phyloP scores from a whole-genome alignment of 2,888 invertebrate genomes.

The Microchrysa polita region DNA sequence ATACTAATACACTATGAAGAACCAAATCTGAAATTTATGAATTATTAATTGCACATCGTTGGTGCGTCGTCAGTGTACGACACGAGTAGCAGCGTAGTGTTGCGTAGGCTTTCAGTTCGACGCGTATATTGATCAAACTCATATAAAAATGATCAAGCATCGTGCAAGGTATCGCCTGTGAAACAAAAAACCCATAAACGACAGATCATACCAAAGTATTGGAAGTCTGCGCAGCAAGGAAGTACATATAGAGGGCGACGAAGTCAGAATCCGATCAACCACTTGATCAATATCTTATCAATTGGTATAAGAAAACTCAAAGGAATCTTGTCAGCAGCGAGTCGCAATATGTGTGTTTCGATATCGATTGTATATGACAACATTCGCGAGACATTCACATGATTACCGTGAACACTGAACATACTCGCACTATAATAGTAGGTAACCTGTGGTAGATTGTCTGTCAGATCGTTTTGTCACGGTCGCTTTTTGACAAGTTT shows the following conservation, averaged over 20 bases:
- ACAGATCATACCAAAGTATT: no score
- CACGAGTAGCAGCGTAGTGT: no score
- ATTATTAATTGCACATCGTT: slow-evolving; percentile 41
- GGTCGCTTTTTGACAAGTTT: slow-evolving; percentile 30
- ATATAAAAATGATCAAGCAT: background rate
- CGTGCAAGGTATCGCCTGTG: background rate
- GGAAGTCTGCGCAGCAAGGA: background rate
- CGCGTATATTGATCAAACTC: slow-evolving; percentile 4
- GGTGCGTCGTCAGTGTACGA: slow-evolving; percentile 5
- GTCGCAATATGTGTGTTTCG: background rate
- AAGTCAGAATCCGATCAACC: slow-evolving; percentile 14
- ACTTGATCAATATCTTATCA: slow-evolving; percentile 41
- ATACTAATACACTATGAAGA: background rate
- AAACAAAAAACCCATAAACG: no score
- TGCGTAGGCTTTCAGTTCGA: slow-evolving; percentile 3
- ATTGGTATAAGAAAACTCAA: background rate
- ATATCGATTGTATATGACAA: slow-evolving; percentile 21
- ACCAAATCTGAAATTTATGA: slow-evolving; percentile 34
- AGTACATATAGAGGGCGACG: slow-evolving; percentile 8
- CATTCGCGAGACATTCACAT: slow-evolving; percentile 34
- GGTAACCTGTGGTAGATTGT: slow-evolving; percentile 39
- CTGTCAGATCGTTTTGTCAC: slow-evolving; percentile 41
- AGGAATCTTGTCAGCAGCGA: slow-evolving; percentile 24
- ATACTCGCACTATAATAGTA: slow-evolving; percentile 20
- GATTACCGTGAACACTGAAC: slow-evolving; percentile 32